Evolutionary conservation across 2,113 vertebrate species (phyloP), one percentile per base, ranked within the genome.

Genomic region (Mesoclemmys tuberculata): DNA sequence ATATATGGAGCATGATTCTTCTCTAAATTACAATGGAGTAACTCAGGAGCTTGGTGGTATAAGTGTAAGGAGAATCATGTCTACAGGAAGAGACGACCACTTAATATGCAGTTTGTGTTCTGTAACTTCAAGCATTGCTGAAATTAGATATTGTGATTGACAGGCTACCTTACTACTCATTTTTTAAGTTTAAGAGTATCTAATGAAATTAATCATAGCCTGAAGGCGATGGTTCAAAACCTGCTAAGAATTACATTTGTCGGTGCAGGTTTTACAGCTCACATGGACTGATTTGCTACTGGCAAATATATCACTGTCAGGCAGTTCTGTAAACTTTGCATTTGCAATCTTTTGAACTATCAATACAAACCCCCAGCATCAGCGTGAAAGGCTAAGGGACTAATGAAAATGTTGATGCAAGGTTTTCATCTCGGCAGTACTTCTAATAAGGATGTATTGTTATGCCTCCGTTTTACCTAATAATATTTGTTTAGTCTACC

Each of bases 131-230:
- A 93, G 31, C 46, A 89, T 85, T 95, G 92, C 31, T 88, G 88
- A 95, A 96, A 95, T 95, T 94, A 94, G 44, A 92, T 35, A 80
- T 85, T 94, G 77, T 96, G 90, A 97, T 93, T 96, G 96, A 94
- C 88, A 97, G 93, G 80, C 71, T 96, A 93, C 94, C 46, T 96
- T 96, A 90, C 93, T 96, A 85, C n/a, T 85, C 54, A 94, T 84
- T 92, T 48, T 90, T 85, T 88, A 96, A 93, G 89, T 96, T 97
- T 93, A 88, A 87, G 95, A 95, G 95, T 95, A 93, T 86, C 85
- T 96, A 97, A 98, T 96, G 97, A 97, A 97, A 98, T 98, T 98
- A 98, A 98, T 98, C 95, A 97, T 96, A 97, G 94, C 93, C 93
- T 96, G 56, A 75, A 98, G 94, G 82, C 98, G 83, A 92, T 90